Base-by-base conservation (phyloP, 35 echinoderm and acorn worm genomes). In the Eucidaris tribuloides region DNA sequence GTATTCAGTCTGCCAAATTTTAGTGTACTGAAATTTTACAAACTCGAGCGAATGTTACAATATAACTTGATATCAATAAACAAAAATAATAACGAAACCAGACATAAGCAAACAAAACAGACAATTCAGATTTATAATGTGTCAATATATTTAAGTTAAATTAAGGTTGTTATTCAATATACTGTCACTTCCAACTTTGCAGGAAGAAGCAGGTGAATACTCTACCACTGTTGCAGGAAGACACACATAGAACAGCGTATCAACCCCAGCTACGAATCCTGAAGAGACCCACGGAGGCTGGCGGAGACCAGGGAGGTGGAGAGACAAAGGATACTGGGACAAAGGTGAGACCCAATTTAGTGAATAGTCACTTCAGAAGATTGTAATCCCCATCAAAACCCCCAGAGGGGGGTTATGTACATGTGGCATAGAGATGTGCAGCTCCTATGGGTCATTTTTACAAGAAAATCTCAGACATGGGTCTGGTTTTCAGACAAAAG, bases 241-340 rank as follows among this genome's bases (percentile, higher is more conserved):
- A 97, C 58, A 85, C 81, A 15, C 76, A 83, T 20, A 76, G 94
- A 39, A 97, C 94, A 4, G 32, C 86, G 0, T 97, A 97, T 63
- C 89, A 97, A 65, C 94, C 94, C 0, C 85, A 89, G 52, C 85
- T 97, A 20, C 92, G 83, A 42, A 89, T 97, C 15, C 63, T 97
- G 29, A 97, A 88, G 56, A 58, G 94, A 79, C 82, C 56, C 0
- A 58, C 80, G 5, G 64, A 78, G 45, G 74, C 62, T 14, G 86
- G 63, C 7, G 84, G 41, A 31, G 83, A 80, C 45, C 49, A 63
- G 42, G 30, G 42, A 54, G 56, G 29, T 39, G 80, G 34, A 3
- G 59, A 59, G 15, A 87, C 44, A 41, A 54, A 59, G 15, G 85
- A 81, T 68, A 58, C 24, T n/a, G n/a, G n/a, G n/a, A 33, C 60